phyloP scores from a whole-genome alignment of 1,140 invertebrate species.

The Aricia agestis region DNA sequence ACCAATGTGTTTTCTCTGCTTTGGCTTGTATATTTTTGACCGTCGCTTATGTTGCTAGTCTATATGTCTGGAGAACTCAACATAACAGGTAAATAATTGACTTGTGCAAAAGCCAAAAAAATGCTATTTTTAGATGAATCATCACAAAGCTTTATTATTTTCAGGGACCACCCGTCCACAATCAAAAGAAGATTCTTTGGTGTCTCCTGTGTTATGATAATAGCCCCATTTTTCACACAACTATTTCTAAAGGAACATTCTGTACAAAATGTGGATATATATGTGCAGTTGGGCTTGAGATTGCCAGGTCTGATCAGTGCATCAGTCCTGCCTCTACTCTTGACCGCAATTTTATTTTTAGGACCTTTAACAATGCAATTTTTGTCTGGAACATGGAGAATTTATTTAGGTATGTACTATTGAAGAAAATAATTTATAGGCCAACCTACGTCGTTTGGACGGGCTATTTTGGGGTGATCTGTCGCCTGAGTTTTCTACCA shows the following conservation, averaged over 20 bases:
- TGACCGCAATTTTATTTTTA: conserved; percentile 91
- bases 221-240: conserved; percentile 87
- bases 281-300: conserved; percentile 86
- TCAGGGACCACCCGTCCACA: conserved; percentile 90
- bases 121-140: background rate
- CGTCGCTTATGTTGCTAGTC: conserved; percentile 86
- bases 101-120: conserved; percentile 21
- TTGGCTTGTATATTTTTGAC: conserved; percentile 83
- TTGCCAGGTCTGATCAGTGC: conserved; percentile 85
- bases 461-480: too few relatives aligned
- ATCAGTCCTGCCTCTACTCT: conserved; percentile 83
- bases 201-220: conserved; percentile 86
- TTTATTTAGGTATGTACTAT: conserved; percentile 80
- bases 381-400: conserved; percentile 81
- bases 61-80: conserved; percentile 88
- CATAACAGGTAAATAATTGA: conserved; percentile 79
- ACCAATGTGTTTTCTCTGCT: conserved; percentile 47
- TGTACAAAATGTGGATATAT: conserved; percentile 79
- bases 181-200: conserved; percentile 93
- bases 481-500: too few relatives aligned
- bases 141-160: conserved; percentile 20
- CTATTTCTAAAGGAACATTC: conserved; percentile 79
- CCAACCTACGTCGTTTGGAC: too few relatives aligned
- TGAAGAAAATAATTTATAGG: background rate
- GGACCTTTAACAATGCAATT: conserved; percentile 87